phyloP scores from a whole-genome alignment of 2,113 vertebrate species.

The Lophotis ruficrista region DNA sequence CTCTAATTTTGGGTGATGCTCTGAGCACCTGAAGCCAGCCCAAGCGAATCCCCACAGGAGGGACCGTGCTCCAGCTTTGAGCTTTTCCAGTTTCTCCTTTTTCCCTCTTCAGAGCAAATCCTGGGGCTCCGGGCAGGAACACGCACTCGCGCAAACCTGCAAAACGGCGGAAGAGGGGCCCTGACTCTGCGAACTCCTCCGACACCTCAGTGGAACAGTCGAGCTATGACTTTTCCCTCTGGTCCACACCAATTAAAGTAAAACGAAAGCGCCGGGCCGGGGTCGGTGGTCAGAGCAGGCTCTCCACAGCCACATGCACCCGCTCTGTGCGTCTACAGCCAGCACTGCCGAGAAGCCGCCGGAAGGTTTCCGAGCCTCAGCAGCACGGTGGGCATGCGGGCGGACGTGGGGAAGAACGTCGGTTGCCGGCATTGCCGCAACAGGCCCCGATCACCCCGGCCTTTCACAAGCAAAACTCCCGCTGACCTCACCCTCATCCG shows the following conservation, averaged over 20 bases:
- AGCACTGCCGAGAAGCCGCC: neutral
- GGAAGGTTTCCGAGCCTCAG: neutral
- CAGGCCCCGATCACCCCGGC: neutral
- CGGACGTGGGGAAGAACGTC: neutral
- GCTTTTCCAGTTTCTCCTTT: neutral
- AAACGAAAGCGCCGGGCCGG: accelerated
- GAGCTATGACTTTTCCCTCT: accelerated
- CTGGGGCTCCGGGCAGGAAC: neutral
- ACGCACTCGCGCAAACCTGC: accelerated
- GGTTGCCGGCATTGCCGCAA: neutral
- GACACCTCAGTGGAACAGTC: accelerated
- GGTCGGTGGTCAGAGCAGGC: neutral
- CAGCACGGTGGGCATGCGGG: neutral
- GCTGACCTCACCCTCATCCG: neutral
- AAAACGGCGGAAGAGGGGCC: accelerated
- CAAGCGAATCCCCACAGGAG: accelerated
- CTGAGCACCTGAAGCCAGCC: neutral
- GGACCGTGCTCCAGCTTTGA: accelerated
- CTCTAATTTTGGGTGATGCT: neutral
- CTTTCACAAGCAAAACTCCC: neutral
- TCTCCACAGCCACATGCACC: accelerated
- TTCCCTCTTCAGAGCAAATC: neutral
- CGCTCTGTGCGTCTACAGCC: accelerated
- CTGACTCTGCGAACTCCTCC: neutral
- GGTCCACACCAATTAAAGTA: accelerated